Base-by-base conservation (phyloP, 64 coral and sea anemone species). In the Montipora foliosa region DNA sequence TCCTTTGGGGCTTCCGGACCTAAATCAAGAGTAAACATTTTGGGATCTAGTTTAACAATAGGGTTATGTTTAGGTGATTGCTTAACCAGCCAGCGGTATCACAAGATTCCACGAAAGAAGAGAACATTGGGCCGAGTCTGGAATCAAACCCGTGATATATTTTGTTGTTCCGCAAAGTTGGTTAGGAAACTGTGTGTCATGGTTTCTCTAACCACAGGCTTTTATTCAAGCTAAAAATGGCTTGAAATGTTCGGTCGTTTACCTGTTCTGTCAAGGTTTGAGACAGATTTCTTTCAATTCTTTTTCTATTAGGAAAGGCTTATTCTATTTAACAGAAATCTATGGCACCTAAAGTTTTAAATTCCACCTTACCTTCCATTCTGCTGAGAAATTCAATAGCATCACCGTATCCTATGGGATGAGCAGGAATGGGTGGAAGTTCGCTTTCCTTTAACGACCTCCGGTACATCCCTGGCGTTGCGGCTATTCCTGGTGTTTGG, bases 321-420 rank as follows among this genome's bases (percentile, higher is more conserved):
- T 22, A 20, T 22, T 20, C 16, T 55, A 61, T 8, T 89, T 37
- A 37, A 37, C 37, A 37, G 37, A 37, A 37, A 37, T 1, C 37
- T 37, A 37, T 37, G 37, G 37, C 0, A 37, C 37, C 37, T 37
- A 37, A 37, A 37, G 37, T 37, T 37, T 0, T 37, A 37, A 58
- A 52, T 78, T 66, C 61, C 70, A 52, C 61, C 81, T 75, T 70
- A 96, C 95, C 95, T 89, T 49, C 15, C 9, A 98, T 92, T 25
- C 82, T 73, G 5, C 6, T 64, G 3, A 98, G 93, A 51, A 98
- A 92, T 14, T 71, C 13, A 44, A 95, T 74, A 25, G 96, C 96
- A 44, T 94, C 93, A 4, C 87, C 96, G 19, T 98, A 98, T 11
- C 93, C 94, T 59, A 98, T 95, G 48, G 96, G 89, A 7, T 98